phyloP scores from a whole-genome alignment of 2,888 invertebrate species.

The Caenorhabditis uteleia region DNA sequence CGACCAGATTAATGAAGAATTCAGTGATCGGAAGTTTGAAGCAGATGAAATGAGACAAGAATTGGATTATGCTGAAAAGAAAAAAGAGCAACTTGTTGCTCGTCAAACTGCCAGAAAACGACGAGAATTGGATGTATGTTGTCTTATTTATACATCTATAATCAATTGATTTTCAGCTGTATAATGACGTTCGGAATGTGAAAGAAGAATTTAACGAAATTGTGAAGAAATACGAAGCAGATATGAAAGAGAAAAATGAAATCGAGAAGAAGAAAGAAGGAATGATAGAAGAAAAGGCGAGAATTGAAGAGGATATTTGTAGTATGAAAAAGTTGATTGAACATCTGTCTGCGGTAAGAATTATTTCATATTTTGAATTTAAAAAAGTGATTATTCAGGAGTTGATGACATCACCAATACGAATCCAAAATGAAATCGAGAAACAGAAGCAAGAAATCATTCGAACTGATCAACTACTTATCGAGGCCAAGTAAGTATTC shows the following conservation, averaged over 20 bases:
- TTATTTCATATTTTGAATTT: neutral
- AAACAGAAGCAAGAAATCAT: slow-evolving; percentile 18
- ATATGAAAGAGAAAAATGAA: neutral
- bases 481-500: slow-evolving; percentile 3
- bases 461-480: slow-evolving; percentile 6
- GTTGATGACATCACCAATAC: slow-evolving; percentile 14
- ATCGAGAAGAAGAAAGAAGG: slow-evolving; percentile 5
- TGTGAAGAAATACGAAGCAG: slow-evolving; percentile 8
- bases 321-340: slow-evolving; percentile 18
- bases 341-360: slow-evolving; percentile 4
- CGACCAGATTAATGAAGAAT: slow-evolving; percentile 21
- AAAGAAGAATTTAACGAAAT: slow-evolving; percentile 8
- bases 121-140: slow-evolving; percentile 12
- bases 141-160: neutral
- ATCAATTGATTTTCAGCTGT: slow-evolving; percentile 2
- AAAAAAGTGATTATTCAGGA: slow-evolving; percentile 9
- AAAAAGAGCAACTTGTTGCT: slow-evolving; percentile 10
- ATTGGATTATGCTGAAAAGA: slow-evolving; percentile 2
- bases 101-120: slow-evolving; percentile 16
- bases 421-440: slow-evolving; percentile 14
- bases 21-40: slow-evolving; percentile 8
- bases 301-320: slow-evolving; percentile 5
- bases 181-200: slow-evolving; percentile 11
- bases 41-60: slow-evolving; percentile 5
- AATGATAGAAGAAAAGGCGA: slow-evolving; percentile 2